These are phyloP conservation scores for Pogonomyrmex californicus DNA, from an alignment of 1,140 invertebrate genomes.

Conservation along the genomic window DNA sequence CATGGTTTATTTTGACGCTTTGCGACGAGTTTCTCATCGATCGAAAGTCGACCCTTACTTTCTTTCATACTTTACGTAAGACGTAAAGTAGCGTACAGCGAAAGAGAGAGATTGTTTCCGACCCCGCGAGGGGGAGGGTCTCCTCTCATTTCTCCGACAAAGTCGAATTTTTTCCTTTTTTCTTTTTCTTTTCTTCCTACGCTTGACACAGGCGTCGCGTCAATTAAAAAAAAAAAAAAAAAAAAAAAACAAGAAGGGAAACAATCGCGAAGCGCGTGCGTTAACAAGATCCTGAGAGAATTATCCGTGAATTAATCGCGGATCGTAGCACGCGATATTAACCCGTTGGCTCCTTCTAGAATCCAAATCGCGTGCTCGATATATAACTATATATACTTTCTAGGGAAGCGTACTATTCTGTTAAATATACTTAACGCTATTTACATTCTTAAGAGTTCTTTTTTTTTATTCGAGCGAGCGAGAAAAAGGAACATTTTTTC, in stretches of 20 bases:
- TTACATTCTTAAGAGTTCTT: constrained; percentile 37
- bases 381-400: constrained; percentile 50
- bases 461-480: constrained; percentile 43
- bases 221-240: neutral
- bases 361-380: constrained; percentile 20
- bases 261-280: constrained; percentile 42
- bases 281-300: constrained; percentile 44
- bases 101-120: constrained; percentile 1
- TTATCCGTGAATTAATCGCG: constrained; percentile 30
- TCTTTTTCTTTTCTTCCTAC: too few relatives aligned
- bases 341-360: constrained; percentile 30
- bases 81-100: neutral
- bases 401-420: constrained; percentile 45
- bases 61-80: neutral
- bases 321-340: constrained; percentile 21
- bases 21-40: constrained; percentile 8
- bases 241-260: neutral
- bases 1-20: constrained; percentile 19
- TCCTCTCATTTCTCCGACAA: neutral
- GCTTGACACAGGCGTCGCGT: too few relatives aligned
- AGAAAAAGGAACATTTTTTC: constrained; percentile 38
- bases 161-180: too few relatives aligned
- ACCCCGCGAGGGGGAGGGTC: neutral
- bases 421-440: constrained; percentile 46
- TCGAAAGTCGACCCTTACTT: constrained; percentile 33